Percentiles rank a stretch among this genome's conserved stretches.
Evolutionary conservation across 2,888 invertebrate species (phyloP).

Genomic region (Hirtodrosophila cameraria): DNA sequence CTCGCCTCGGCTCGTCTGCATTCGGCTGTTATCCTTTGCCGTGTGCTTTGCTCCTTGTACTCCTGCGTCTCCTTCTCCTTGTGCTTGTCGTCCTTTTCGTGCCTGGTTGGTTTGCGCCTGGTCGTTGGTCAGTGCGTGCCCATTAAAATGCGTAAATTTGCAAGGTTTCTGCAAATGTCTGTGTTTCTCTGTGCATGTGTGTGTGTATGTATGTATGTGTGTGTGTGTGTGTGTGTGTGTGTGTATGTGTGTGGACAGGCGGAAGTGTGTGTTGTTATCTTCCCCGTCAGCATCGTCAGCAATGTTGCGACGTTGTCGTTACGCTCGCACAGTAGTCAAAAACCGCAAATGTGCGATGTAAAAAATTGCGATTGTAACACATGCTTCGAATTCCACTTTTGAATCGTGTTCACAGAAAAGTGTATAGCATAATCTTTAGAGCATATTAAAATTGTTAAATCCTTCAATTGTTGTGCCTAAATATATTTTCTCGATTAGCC

Average conservation of each 20-base stretch:
- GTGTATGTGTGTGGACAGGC: constrained; percentile 4
- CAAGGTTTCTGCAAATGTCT: constrained; percentile 31
- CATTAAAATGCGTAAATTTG: constrained; percentile 78
- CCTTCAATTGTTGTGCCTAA: no score
- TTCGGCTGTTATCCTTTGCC: constrained; percentile 29
- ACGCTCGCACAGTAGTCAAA: constrained; percentile 30
- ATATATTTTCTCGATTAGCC: no score
- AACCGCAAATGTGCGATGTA: fast-evolving
- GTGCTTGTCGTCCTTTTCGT: constrained; percentile 29
- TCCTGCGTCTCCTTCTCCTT: not conserved
- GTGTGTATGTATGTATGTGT: constrained; percentile 6
- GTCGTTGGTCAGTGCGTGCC: constrained; percentile 64
- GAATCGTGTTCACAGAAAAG: no score
- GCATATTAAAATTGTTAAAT: no score
- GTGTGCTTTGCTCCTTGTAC: constrained; percentile 3
- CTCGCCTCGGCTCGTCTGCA: constrained; percentile 7
- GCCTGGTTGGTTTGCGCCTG: constrained; percentile 9
- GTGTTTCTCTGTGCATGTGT: not conserved
- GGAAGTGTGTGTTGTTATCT: constrained; percentile 39
- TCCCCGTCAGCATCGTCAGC: constrained; percentile 29
- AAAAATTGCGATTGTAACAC: not conserved
- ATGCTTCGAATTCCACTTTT: no score
- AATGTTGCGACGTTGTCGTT: constrained; percentile 4
- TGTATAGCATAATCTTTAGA: no score
- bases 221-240: constrained; percentile 6